phyloP scores from a whole-genome alignment of 2,113 vertebrate species.

The Melanotaenia duboulayi region DNA sequence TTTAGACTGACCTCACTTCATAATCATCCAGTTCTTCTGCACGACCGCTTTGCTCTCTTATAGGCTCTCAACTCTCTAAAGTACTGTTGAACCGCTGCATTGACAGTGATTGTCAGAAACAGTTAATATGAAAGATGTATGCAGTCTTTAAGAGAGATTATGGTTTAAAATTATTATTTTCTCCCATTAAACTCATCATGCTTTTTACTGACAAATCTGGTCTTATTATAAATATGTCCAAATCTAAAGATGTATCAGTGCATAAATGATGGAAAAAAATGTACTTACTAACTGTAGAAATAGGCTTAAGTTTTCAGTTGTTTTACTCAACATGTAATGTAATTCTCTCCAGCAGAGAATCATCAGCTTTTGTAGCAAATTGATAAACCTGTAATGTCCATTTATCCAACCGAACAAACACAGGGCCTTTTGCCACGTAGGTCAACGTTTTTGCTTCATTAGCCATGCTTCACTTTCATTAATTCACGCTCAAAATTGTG shows the following conservation, averaged over 20 bases:
- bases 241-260: constrained; percentile 4
- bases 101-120: constrained; percentile 59
- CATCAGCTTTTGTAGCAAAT: constrained; percentile 32
- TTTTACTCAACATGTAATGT: constrained; percentile 5
- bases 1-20: constrained; percentile 37
- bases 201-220: constrained; percentile 11
- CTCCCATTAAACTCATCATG: not conserved
- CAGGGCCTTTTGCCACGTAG: constrained; percentile 37
- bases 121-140: constrained; percentile 56
- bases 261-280: not conserved
- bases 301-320: constrained; percentile 21
- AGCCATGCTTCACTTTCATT: constrained; percentile 48
- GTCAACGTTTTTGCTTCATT: constrained; percentile 57
- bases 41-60: constrained; percentile 17
- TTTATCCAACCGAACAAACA: constrained; percentile 45
- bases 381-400: constrained; percentile 51
- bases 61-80: constrained; percentile 23
- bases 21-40: constrained; percentile 41
- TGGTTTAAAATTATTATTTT: not conserved
- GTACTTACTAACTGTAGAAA: constrained; percentile 1
- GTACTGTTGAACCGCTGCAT: constrained; percentile 34
- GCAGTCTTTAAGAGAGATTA: constrained; percentile 1
- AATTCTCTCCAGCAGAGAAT: constrained; percentile 24
- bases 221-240: not conserved
- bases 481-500: constrained; percentile 44